These are phyloP conservation scores for Pocillopora damicornis DNA, from an alignment of 64 coral and sea anemone genomes.

Conservation along the genomic window DNA sequence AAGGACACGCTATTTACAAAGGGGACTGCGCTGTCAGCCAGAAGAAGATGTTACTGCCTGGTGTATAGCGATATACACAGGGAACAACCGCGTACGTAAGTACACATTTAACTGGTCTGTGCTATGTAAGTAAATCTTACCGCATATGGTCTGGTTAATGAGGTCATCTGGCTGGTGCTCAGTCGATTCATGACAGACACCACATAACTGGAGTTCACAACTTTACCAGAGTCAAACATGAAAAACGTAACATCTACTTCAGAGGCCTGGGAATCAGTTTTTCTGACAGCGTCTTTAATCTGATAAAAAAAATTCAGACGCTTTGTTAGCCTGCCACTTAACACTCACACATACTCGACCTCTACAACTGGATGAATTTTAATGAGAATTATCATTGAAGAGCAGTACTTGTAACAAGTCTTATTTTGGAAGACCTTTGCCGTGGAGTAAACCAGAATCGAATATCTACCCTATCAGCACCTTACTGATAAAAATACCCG, in stretches of 20 bases:
- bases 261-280: neutral
- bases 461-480: too few relatives aligned
- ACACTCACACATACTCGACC: too few relatives aligned
- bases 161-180: slow-evolving; percentile 59
- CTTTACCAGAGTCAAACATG: slow-evolving; percentile 70
- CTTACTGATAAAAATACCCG: too few relatives aligned
- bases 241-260: slow-evolving; percentile 72
- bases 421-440: too few relatives aligned
- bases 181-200: slow-evolving; percentile 63
- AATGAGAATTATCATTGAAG: too few relatives aligned
- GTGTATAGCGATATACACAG: neutral
- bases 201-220: slow-evolving; percentile 68
- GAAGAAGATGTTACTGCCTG: too few relatives aligned
- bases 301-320: neutral
- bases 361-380: too few relatives aligned
- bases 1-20: too few relatives aligned
- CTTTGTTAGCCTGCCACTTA: neutral
- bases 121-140: slow-evolving; percentile 22
- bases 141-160: slow-evolving; percentile 67
- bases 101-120: neutral
- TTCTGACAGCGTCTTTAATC: slow-evolving; percentile 46
- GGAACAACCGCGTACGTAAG: neutral
- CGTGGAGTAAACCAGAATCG: too few relatives aligned
- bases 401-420: too few relatives aligned
- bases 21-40: too few relatives aligned